Evolutionary conservation across 2,113 vertebrate genomes (phyloP), one percentile per base, ranked within the genome.

Genomic region (Siniperca chuatsi): DNA sequence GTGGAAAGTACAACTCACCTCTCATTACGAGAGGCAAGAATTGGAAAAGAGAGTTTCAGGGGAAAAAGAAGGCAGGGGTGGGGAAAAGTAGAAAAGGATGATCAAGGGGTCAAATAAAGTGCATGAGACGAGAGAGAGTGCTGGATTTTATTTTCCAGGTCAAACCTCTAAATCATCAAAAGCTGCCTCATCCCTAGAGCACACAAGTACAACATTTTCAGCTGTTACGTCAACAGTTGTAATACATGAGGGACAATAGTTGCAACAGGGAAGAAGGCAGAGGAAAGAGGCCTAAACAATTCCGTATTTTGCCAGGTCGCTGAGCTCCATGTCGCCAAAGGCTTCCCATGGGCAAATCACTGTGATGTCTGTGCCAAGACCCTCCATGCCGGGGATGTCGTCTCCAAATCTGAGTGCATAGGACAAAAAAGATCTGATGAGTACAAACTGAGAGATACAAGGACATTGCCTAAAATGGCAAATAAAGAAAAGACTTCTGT

Each of bases 301-400:
- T 80, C 97, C 97, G 0, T 97, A 98, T 91, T 99, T 97, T 0
- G 98, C 97, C 95, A 99, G 93, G 89, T 98, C 98, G 1, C 98
- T 97, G 70, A 99, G 96, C 92, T 98, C 97, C 97, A 99, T 96
- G 92, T 99, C 97, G 21, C 96, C 97, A 80, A 97, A 99, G 78
- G 97, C 97, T 89, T 99, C 98, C 98, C 98, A 99, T 2, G 97
- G 98, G 86, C 98, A 99, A 79, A 99, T 93, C 93, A 98, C 98
- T 0, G 97, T 98, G 96, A 99, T 97, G 90, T 99, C 98, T 95
- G 97, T 98, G 92, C 98, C 98, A 7, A 99, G 95, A 3, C 97
- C 97, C 81, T 98, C 97, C 98, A 99, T 98, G 87, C 97, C 98
- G 25, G 98, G 97, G 75, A 99, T 99, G 89, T 99, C 97, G 66